Conservation (phyloP, 2,888 invertebrate genomes). For the Pyralis farinalis region DNA sequence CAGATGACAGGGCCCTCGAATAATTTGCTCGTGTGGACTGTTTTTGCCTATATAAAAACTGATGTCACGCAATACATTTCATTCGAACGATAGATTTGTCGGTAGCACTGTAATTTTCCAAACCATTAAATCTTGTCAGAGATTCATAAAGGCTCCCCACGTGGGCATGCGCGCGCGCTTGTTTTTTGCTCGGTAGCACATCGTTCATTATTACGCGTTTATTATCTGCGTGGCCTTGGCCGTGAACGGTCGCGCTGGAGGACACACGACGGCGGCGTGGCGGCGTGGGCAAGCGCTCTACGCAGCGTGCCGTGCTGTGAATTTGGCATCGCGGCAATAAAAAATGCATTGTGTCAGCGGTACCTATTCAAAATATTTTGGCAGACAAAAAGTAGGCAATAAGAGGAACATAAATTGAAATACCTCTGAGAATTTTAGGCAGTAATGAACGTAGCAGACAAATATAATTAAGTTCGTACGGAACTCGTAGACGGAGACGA, state of each 20-base stretch:
- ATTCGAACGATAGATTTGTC: constrained; percentile 39
- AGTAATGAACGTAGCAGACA: constrained; percentile 6
- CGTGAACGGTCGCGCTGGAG: constrained; percentile 70
- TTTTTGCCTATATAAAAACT: constrained; percentile 15
- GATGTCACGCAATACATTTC: constrained; percentile 40
- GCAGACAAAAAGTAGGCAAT: constrained; percentile 8
- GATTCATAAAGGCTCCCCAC: constrained; percentile 64
- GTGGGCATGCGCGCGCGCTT: constrained; percentile 54
- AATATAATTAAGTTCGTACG: neutral
- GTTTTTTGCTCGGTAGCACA: constrained; percentile 62
- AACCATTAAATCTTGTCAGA: constrained; percentile 64
- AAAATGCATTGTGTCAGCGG: constrained; percentile 36
- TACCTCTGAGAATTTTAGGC: constrained; percentile 2
- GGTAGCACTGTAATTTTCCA: constrained; percentile 60
- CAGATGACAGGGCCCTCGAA: constrained; percentile 21
- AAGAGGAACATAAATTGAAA: constrained; percentile 13
- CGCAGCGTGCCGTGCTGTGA: constrained; percentile 34
- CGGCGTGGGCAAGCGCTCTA: constrained; percentile 51
- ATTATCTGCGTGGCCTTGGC: constrained; percentile 76
- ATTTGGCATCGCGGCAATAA: constrained; percentile 38
- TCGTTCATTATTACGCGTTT: constrained; percentile 69
- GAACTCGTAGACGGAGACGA: constrained; percentile 1
- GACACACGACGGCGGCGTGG: constrained; percentile 49
- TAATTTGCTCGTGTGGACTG: constrained; percentile 11
- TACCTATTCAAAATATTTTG: constrained; percentile 9